Evolutionary conservation across 2,113 vertebrate genomes (phyloP), one percentile per base, ranked within the genome.

Genomic region (Zosterops lateralis): DNA sequence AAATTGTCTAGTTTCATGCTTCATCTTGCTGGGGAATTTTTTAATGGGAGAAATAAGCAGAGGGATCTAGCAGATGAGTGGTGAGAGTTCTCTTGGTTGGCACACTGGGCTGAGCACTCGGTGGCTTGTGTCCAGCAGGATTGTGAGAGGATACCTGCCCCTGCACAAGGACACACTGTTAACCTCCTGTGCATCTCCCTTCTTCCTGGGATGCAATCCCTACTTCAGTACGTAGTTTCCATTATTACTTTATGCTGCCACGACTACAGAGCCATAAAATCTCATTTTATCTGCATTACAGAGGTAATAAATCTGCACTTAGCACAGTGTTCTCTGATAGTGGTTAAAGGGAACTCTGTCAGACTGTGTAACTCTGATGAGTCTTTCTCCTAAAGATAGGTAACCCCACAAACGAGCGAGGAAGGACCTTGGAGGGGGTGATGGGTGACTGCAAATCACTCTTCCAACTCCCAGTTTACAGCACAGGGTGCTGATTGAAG

Each of bases 261-360:
- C 78, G 25, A 70, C 91, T 91, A 92, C 42, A 22, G 84, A 48
- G 81, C 88, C 92, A 92, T 96, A 96, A 96, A 94, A 91, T 83
- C 78, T 91, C 84, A 80, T 92, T 97, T 95, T 94, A 85, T 95
- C 87, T 87, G 81, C 38, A n/a, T 95, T 95, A 89, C 57, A 67
- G 89, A 85, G 56, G 64, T 87, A 89, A 91, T 93, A 93, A 96
- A 94, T 94, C 87, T 87, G 54, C 64, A 17, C 89, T 91, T 85
- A 75, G 60, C 58, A 7, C 17, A 17, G 74, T 51, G 42, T 70
- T 70, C 64, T 70, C 64, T 58, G 82, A 66, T 80, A 45, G 87
- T 18, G 48, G 62, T 74, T 89, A 70, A 68, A 80, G 87, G 67
- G 47, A 87, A 44, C 68, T 79, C 28, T 64, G 56, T 74, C 66